Conservation (phyloP, 1,140 invertebrate species). For the Saccostrea echinata region DNA sequence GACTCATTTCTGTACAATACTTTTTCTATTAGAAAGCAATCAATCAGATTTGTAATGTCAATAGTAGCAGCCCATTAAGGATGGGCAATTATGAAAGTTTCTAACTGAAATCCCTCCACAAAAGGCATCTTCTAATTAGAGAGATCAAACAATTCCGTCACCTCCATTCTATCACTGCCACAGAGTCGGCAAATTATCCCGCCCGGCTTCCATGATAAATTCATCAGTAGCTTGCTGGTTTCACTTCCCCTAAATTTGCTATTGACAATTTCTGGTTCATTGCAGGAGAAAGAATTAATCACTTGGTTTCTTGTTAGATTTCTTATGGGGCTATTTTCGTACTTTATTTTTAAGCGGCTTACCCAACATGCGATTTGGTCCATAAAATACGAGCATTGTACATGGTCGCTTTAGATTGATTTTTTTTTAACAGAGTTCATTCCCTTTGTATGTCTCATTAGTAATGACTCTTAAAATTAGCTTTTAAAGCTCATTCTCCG, state of each 20-base stretch:
- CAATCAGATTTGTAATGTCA: conserved; percentile 31
- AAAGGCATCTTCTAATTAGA: conserved; percentile 37
- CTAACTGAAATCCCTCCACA: conserved; percentile 36
- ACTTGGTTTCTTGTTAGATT: conserved; percentile 23
- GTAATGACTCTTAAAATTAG: too few species aligned
- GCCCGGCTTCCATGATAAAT: conserved; percentile 33
- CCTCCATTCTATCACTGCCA: conserved; percentile 33
- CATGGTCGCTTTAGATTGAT: background rate
- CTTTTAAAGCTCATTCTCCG: too few species aligned
- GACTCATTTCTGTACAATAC: conserved; percentile 23
- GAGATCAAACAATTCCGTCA: conserved; percentile 32
- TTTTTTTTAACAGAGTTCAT: background rate
- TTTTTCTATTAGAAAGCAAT: conserved; percentile 38
- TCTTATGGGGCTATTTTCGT: conserved; percentile 27
- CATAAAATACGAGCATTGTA: background rate
- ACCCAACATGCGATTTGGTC: background rate
- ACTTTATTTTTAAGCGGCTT: conserved; percentile 16
- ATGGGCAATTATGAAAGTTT: conserved; percentile 37
- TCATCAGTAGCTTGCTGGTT: conserved; percentile 24
- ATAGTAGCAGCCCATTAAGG: conserved; percentile 24
- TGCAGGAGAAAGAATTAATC: conserved; percentile 36
- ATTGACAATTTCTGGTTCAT: conserved; percentile 35
- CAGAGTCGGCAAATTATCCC: conserved; percentile 33
- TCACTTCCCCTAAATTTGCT: conserved; percentile 36
- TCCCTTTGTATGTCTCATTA: background rate